Base-by-base conservation (phyloP, 1,140 invertebrate species). In the Brachystomella parvula region DNA sequence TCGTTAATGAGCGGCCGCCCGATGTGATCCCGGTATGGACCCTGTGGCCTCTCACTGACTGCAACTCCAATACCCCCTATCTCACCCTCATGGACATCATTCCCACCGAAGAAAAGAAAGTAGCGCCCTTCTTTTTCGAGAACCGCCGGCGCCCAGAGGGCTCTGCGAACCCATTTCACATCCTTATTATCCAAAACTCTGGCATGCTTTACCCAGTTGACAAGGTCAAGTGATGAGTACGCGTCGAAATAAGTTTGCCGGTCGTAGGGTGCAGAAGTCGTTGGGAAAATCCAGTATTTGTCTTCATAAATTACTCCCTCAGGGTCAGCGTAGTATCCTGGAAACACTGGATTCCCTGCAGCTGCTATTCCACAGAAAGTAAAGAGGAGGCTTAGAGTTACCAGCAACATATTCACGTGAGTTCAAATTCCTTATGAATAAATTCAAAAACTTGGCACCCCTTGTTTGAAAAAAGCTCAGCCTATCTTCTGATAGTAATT, bases 311-410 rank as follows among this genome's bases (percentile, higher is more conserved):
- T n/a, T n/a, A n/a, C n/a, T n/a, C n/a, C n/a, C n/a, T n/a, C n/a
- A n/a, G n/a, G n/a, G n/a, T n/a, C n/a, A n/a, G n/a, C n/a, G n/a
- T n/a, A n/a, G n/a, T n/a, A 65, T 6, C 63, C 63, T 15, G 63
- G 63, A 28, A 65, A 65, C 6, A 65, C 63, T 6, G 63, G 63
- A 44, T 65, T 65, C n/a, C n/a, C n/a, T n/a, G n/a, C n/a, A n/a
- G n/a, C n/a, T n/a, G n/a, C n/a, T n/a, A n/a, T n/a, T n/a, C n/a
- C n/a, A n/a, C n/a, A n/a, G n/a, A n/a, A n/a, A n/a, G n/a, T n/a
- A n/a, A n/a, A n/a, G n/a, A n/a, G n/a, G n/a, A n/a, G n/a, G n/a
- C n/a, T n/a, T n/a, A n/a, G n/a, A n/a, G n/a, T n/a, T n/a, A n/a
- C n/a, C n/a, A n/a, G n/a, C n/a, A n/a, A n/a, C n/a, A n/a, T n/a